Percentiles rank a stretch among this genome's conserved stretches.
Evolutionary conservation across 2,888 invertebrate genomes (phyloP).

Genomic region (Volucella inflata): DNA sequence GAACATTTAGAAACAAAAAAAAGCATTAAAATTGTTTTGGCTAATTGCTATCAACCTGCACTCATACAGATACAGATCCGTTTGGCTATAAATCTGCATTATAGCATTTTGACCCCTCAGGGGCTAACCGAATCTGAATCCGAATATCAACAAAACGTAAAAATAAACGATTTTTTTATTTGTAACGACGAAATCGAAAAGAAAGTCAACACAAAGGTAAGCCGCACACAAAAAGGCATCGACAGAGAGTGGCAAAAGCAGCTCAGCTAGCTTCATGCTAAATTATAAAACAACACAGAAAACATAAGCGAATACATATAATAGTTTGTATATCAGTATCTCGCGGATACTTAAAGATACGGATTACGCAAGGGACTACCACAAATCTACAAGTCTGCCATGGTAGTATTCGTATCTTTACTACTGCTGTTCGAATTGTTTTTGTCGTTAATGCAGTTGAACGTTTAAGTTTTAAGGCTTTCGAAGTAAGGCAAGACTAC

Average conservation of each 20-base stretch:
- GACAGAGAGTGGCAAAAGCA: conserved; percentile 36
- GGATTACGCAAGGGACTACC: conserved; percentile 62
- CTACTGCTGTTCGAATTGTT: conserved; percentile 16
- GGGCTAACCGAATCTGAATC: background rate
- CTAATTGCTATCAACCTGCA: conserved; percentile 37
- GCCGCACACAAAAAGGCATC: conserved; percentile 32
- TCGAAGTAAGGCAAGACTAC: conserved; percentile 32
- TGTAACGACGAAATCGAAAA: conserved; percentile 39
- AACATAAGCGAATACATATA: conserved; percentile 55
- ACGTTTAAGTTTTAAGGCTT: conserved; percentile 32
- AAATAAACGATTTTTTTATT: conserved; percentile 24
- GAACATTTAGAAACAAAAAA: background rate
- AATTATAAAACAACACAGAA: conserved; percentile 57
- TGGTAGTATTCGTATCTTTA: conserved; percentile 4
- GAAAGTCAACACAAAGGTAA: conserved; percentile 37
- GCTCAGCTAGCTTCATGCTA: conserved; percentile 44
- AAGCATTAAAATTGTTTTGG: background rate
- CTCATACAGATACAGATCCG: background rate
- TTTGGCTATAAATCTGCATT: background rate
- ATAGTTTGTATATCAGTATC: conserved; percentile 28
- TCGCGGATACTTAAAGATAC: conserved; percentile 54
- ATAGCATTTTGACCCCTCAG: conserved; percentile 42
- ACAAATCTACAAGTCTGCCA: conserved; percentile 13
- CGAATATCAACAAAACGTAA: conserved; percentile 1
- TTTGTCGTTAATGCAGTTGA: conserved; percentile 38